Base-by-base conservation (phyloP, 1,140 invertebrate genomes). In the Tachypleus tridentatus region DNA sequence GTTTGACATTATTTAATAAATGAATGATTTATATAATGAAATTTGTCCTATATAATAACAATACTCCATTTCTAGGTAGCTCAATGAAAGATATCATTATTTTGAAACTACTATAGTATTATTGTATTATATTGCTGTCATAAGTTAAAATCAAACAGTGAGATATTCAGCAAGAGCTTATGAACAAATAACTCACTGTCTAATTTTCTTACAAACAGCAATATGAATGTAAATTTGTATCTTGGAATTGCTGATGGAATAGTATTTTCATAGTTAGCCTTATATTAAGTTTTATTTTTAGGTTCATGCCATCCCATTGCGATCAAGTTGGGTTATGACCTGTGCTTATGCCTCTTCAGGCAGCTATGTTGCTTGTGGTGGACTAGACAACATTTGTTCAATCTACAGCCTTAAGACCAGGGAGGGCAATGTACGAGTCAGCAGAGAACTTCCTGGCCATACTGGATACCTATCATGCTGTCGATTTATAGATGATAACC, bases 261-360 rank as follows among this genome's bases (percentile, higher is more conserved):
- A 29, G 29, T 29, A 29, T 29, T 29, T 29, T 29, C 29, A 29
- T 1, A 29, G 29, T 29, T 29, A 29, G 29, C 29, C 29, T 29
- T 29, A 29, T 29, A 29, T 29, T 29, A 29, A 29, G 29, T 29
- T 29, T 29, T 29, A 62, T 50, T 71, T 73, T 49, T 70, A 82
- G 79, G 80, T 97, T 75, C 94, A 98, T 80, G 94, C 94, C 71
- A 97, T 98, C 78, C 94, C 94, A 70, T 81, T 98, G 73, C 87
- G 94, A 74, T 97, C 93, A 57, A 94, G 91, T 73, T 98, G 95
- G 95, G 95, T 98, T 67, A 98, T 98, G 95, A 98, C 95, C 58
- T 98, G 95, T 85, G 94, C 95, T 73, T 98, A 98, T 80, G 95
- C 95, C 63, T 95, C 95, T 57, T 94, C 91, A 57, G 94, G 94